Base-by-base conservation (phyloP, 1,140 invertebrate species). In the Heliothis virescens region DNA sequence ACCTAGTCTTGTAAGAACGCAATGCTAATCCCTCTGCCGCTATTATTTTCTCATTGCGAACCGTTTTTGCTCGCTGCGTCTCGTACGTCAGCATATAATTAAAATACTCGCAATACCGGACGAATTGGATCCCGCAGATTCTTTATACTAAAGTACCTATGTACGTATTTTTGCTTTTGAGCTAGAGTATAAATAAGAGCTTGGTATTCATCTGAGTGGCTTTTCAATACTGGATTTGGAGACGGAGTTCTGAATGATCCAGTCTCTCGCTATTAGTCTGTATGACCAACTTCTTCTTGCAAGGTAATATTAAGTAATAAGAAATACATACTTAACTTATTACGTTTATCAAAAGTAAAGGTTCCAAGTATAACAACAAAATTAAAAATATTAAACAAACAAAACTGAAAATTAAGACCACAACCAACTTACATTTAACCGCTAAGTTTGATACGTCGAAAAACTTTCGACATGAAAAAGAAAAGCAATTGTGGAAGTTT, bases 401-500 rank as follows among this genome's bases (percentile, higher is more conserved):
- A 26, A 71, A 26, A 71, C 13, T 26, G 13, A 71, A 53, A 52
- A 71, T 71, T 59, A 73, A 73, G 11, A 57, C 41, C 41, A 73
- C 71, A 57, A 41, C 16, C 65, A n/a, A 71, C 52, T 53, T 29
- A 52, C 48, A 53, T 71, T 52, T 71, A 71, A 71, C 16, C 47
- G 67, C 18, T 29, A 71, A 71, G 67, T 71, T 71, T 60, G 62
- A 47, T 63, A 52, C 47, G 48, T 48, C 53, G 21, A n/a, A n/a
- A n/a, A n/a, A n/a, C n/a, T 74, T 48, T 1, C n/a, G n/a, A n/a
- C n/a, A n/a, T n/a, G n/a, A n/a, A n/a, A n/a, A n/a, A n/a, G 86
- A 90, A 92, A 91, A 90, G 83, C 89, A 90, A 91, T 91, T 83
- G 87, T 81, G 74, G 71, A 92, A 92, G 84, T 92, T 92, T 88